Evolutionary conservation across 2,797 vertebrate species (phyloP).

Genomic region (Telmatherina bonti): DNA sequence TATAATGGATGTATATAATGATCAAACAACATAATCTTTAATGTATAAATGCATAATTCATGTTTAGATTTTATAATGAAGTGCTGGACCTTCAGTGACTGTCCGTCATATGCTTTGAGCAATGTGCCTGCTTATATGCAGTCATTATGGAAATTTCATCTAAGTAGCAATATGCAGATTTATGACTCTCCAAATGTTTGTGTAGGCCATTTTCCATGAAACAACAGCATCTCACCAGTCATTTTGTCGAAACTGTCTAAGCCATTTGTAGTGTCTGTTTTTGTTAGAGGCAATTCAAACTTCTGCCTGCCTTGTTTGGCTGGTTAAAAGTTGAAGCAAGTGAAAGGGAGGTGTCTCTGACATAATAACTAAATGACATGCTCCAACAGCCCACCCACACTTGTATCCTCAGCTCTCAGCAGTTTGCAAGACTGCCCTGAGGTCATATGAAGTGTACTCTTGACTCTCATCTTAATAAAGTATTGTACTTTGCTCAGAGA

Average conservation of each 20-base stretch:
- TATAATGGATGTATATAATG: not conserved
- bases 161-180: not conserved
- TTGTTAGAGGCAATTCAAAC: slow-evolving; percentile 45
- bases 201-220: not conserved
- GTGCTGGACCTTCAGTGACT: not conserved
- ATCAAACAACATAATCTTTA: not conserved
- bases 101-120: not conserved
- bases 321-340: slow-evolving; percentile 7
- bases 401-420: slow-evolving; percentile 21
- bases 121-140: not conserved
- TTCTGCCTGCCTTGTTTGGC: slow-evolving; percentile 33
- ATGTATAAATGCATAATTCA: not conserved
- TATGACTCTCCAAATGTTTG: not conserved
- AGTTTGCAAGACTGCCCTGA: slow-evolving; percentile 11
- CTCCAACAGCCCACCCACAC: slow-evolving; percentile 55
- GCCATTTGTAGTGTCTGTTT: slow-evolving; percentile 15
- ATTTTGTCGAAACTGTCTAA: not conserved
- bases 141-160: slow-evolving; percentile 1
- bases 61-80: not conserved
- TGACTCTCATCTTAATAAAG: slow-evolving; percentile 20
- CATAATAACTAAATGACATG: slow-evolving; percentile 49
- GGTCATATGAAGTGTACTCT: slow-evolving; percentile 19
- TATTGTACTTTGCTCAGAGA: slow-evolving; percentile 3
- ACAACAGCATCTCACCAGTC: too few species aligned
- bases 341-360: slow-evolving; percentile 39